These are phyloP conservation scores for Doris montereyensis DNA, from an alignment of 2,888 invertebrate genomes.

Conservation along the genomic window DNA sequence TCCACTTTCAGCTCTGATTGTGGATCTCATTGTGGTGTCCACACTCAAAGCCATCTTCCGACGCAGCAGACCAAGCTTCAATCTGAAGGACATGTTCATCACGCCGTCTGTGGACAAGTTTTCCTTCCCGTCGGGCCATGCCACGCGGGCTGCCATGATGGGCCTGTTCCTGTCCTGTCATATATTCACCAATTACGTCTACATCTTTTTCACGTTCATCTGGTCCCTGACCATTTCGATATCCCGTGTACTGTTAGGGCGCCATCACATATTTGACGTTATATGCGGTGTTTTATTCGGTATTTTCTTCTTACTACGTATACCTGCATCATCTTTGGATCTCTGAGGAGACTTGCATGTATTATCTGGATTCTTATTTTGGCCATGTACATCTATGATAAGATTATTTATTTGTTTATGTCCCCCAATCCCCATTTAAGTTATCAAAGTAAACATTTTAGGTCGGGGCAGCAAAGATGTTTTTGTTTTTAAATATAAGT, in stretches of 20 bases:
- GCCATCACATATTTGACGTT: conserved; percentile 92
- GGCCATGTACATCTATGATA: conserved; percentile 61
- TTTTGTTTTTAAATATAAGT: too few relatives aligned
- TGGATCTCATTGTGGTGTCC: conserved; percentile 86
- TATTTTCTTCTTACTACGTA: conserved; percentile 55
- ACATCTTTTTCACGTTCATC: conserved; percentile 76
- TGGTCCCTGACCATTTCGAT: conserved; percentile 85
- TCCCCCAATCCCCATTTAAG: too few relatives aligned
- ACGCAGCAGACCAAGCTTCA: conserved; percentile 82
- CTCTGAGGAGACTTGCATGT: conserved; percentile 52
- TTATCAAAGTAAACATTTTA: too few relatives aligned
- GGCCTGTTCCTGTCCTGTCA: conserved; percentile 77
- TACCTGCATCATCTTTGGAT: conserved; percentile 55
- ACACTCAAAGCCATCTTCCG: conserved; percentile 84
- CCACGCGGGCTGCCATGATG: conserved; percentile 86
- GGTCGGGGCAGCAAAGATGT: too few relatives aligned
- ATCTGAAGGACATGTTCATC: conserved; percentile 80
- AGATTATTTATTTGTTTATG: too few relatives aligned
- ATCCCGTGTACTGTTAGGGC: conserved; percentile 86
- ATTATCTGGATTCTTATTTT: conserved; percentile 58
- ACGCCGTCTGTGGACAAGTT: conserved; percentile 84
- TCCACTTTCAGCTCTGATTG: conserved; percentile 83
- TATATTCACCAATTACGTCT: conserved; percentile 18
- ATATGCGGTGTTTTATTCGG: conserved; percentile 84
- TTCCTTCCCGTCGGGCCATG: conserved; percentile 95